A percentile compares a stretch with the other conserved stretches of the same genome.
Evolutionary conservation across 2,888 invertebrate species (phyloP).

Genomic region (Stomorhina lunata): DNA sequence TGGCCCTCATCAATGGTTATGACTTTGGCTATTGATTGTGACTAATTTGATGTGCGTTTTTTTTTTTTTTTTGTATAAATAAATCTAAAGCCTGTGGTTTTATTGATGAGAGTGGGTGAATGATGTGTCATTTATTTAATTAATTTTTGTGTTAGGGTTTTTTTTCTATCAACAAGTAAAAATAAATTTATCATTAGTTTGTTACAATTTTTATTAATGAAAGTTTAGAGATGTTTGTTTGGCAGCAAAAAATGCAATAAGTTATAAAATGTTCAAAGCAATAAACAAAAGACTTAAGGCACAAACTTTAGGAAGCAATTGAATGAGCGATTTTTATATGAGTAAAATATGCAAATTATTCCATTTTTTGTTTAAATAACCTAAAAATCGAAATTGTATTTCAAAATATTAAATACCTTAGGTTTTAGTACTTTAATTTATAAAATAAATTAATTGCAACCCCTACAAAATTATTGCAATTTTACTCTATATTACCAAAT

Average conservation of each 20-base stretch:
- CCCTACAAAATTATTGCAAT: too few relatives aligned
- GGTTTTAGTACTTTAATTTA: too few relatives aligned
- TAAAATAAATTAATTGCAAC: too few relatives aligned
- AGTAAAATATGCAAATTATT: too few relatives aligned
- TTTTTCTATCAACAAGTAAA: background rate
- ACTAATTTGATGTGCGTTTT: constrained; percentile 20
- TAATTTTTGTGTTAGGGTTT: background rate
- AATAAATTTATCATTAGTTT: constrained; percentile 37
- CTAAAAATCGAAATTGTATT: too few relatives aligned
- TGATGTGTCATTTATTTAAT: background rate
- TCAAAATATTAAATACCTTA: too few relatives aligned
- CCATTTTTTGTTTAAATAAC: too few relatives aligned
- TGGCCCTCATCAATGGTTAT: background rate
- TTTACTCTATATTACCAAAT: background rate
- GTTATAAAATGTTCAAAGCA: too few relatives aligned
- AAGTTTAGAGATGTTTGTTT: constrained; percentile 17
- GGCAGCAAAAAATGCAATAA: background rate
- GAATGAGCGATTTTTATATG: too few relatives aligned
- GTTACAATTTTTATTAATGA: constrained; percentile 6
- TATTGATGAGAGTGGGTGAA: constrained; percentile 1
- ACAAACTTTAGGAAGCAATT: background rate
- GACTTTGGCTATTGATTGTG: background rate
- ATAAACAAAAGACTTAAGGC: constrained; percentile 32
- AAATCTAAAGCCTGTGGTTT: constrained; percentile 11
- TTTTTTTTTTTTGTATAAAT: background rate